These are phyloP conservation scores for Dromaius novaehollandiae DNA, from an alignment of 2,113 vertebrate species.

Conservation along the genomic window DNA sequence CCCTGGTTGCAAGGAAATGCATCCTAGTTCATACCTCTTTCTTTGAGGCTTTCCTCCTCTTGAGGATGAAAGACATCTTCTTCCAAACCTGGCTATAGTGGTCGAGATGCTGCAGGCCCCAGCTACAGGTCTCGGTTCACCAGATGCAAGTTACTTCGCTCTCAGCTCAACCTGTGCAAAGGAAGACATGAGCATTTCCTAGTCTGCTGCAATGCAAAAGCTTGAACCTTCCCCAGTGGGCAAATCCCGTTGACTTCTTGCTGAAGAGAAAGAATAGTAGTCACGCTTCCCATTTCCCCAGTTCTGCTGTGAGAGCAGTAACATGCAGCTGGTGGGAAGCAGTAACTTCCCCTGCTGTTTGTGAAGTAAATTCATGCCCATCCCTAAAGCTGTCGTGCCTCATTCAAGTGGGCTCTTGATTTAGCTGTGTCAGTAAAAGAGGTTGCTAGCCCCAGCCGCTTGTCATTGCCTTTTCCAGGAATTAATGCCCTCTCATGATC, in stretches of 20 bases:
- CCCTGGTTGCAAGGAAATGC: background rate
- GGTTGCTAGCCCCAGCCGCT: background rate
- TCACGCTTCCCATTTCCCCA: background rate
- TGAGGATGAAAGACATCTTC: no score
- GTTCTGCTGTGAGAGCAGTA: background rate
- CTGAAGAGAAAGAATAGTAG: background rate
- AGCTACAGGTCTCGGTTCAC: background rate
- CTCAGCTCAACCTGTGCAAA: background rate
- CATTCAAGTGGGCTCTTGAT: background rate
- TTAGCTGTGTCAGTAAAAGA: background rate
- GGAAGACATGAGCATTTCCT: background rate
- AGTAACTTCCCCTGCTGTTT: background rate
- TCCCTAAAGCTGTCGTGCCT: accelerated
- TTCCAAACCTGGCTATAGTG: no score
- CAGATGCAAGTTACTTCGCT: background rate
- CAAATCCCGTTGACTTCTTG: background rate
- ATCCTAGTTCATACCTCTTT: background rate
- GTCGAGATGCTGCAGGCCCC: no score
- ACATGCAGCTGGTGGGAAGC: background rate
- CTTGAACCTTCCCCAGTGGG: background rate
- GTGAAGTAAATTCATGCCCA: background rate
- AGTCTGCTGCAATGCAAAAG: background rate
- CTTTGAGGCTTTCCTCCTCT: background rate
- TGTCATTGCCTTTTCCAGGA: background rate
- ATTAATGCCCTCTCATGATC: background rate